Evolutionary conservation across 2,113 vertebrate genomes (phyloP), one percentile per base, ranked within the genome.

Genomic region (Mirza zaza): DNA sequence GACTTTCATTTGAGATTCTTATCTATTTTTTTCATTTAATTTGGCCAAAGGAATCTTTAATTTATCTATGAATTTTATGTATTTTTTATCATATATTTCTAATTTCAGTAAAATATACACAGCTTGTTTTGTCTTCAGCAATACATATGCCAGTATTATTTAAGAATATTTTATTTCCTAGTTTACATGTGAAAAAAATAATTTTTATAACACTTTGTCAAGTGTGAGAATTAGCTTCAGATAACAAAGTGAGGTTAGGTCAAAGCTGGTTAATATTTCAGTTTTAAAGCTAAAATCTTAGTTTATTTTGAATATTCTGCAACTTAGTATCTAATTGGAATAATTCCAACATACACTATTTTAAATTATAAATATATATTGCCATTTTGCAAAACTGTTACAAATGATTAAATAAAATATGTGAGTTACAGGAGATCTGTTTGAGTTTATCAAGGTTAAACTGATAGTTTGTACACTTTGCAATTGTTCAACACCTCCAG

Each of bases 401-500:
- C 0, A 55, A 81, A 10, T 73, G 27, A 75, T 79, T 97, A 83
- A 4, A 1, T 68, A 77, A 97, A 96, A 92, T 79, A 59, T 70
- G 0, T 84, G 39, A 42, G 36, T 34, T 20, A 39, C 0, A 42
- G 77, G 12, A 97, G 20, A 89, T 48, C 90, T 85, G 0, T 88
- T 97, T 97, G 20, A 95, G 81, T 29, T 29, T 85, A 50, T 45
- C 27, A 94, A 0, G 2, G 9, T 90, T 91, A 82, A 88, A 70
- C 17, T 61, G 29, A 77, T 75, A 32, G 39, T 25, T 32, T 71
- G 13, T 65, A 55, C 13, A 84, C 34, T 95, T 92, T 70, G 39
- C 21, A 70, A 77, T 63, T 92, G 15, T 87, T 84, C 34, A 80
- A 4, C 10, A 86, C 12, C 59, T 25, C 4, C 39, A 92, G 17